Evolutionary conservation across 2,797 vertebrate species (phyloP).

Genomic region (Otus scops): DNA sequence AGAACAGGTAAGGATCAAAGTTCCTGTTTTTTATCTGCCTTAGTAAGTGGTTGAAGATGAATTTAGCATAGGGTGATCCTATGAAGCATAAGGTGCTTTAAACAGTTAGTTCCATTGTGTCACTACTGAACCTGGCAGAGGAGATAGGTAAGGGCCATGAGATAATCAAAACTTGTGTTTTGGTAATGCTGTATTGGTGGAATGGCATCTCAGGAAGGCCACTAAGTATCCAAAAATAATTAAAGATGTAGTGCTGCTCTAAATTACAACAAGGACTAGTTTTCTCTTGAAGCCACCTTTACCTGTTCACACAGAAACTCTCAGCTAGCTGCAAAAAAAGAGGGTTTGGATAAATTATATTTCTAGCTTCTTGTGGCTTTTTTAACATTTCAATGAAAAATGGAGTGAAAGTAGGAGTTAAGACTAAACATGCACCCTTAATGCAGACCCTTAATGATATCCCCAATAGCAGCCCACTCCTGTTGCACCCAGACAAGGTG

Average conservation of each 20-base stretch:
- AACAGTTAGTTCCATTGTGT: neutral
- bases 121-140: neutral
- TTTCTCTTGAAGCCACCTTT: neutral
- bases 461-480: neutral
- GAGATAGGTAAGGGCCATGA: neutral
- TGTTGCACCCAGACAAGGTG: neutral
- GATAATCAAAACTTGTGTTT: neutral
- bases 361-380: neutral
- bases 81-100: neutral
- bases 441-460: neutral
- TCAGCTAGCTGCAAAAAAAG: neutral
- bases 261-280: neutral
- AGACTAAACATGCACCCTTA: neutral
- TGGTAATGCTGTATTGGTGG: neutral
- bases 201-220: neutral
- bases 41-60: neutral
- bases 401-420: neutral
- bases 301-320: neutral
- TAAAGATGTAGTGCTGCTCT: neutral
- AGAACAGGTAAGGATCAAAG: neutral
- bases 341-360: neutral
- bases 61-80: neutral
- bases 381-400: neutral
- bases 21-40: neutral
- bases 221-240: neutral